These are phyloP conservation scores for Formica aserva DNA, from an alignment of 2,888 invertebrate genomes.

Conservation along the genomic window DNA sequence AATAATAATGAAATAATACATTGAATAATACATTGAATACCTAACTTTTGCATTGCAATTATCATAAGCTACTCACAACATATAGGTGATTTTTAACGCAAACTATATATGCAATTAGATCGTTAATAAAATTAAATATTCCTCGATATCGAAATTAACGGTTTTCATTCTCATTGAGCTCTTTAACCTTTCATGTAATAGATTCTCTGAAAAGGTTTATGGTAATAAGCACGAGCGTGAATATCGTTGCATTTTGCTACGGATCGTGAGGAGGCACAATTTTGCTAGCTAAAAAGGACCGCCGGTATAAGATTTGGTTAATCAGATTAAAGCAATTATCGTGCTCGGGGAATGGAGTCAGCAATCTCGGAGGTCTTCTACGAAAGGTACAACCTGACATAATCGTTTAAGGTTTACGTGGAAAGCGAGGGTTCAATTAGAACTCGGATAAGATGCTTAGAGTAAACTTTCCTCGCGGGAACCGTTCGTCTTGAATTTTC, in stretches of 20 bases:
- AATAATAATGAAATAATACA: constrained; percentile 8
- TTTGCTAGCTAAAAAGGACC: constrained; percentile 28
- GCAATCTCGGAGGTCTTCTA: constrained; percentile 48
- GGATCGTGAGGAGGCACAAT: constrained; percentile 13
- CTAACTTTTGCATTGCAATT: background rate
- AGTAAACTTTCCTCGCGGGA: constrained; percentile 47
- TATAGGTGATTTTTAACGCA: background rate
- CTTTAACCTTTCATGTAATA: background rate
- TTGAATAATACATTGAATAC: background rate
- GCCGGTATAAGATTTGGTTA: constrained; percentile 66
- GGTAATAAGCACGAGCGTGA: background rate
- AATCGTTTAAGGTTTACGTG: constrained; percentile 49
- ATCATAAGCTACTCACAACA: background rate
- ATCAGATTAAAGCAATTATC: constrained; percentile 77
- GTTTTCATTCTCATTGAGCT: background rate
- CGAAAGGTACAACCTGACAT: constrained; percentile 51
- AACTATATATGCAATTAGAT: constrained; percentile 3
- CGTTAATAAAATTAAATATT: background rate
- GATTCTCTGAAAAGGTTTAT: background rate
- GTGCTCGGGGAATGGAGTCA: constrained; percentile 49
- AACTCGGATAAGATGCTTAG: constrained; percentile 64
- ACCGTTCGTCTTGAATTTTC: constrained; percentile 34
- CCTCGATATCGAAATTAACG: background rate
- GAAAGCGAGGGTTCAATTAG: constrained; percentile 54
- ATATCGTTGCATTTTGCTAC: background rate